Conservation (phyloP, 2,888 invertebrate species). For the Lasius platythorax region DNA sequence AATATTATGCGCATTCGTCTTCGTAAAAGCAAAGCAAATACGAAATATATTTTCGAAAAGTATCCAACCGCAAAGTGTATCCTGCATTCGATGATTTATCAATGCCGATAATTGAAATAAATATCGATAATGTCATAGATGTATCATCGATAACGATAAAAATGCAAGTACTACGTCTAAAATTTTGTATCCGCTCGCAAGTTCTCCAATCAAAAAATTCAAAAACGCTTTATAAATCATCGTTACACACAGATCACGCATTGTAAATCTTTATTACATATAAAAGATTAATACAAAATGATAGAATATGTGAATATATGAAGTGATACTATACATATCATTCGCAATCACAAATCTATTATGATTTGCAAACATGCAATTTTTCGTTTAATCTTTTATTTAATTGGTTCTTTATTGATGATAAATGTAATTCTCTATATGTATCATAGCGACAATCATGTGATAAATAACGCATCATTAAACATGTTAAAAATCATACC, state of each 20-base stretch:
- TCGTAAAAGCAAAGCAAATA: background rate
- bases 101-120: conserved; percentile 26
- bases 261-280: conserved; percentile 1
- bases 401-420: background rate
- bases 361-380: background rate
- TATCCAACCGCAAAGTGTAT: background rate
- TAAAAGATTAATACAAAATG: background rate
- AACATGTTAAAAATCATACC: background rate
- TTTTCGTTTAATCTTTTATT: background rate
- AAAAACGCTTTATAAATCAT: background rate
- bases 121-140: background rate
- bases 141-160: conserved; percentile 21
- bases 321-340: background rate
- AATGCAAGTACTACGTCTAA: background rate
- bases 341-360: background rate
- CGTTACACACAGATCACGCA: background rate
- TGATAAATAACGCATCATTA: background rate
- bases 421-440: background rate
- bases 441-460: too few species aligned
- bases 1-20: background rate
- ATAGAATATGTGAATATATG: background rate
- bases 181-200: background rate
- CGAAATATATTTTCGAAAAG: background rate
- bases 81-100: background rate
- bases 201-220: conserved; percentile 7